Percentiles rank a stretch among this genome's conserved stretches.
phyloP scores from a whole-genome alignment of 2,888 invertebrate species.

The Sisyra nigra region DNA sequence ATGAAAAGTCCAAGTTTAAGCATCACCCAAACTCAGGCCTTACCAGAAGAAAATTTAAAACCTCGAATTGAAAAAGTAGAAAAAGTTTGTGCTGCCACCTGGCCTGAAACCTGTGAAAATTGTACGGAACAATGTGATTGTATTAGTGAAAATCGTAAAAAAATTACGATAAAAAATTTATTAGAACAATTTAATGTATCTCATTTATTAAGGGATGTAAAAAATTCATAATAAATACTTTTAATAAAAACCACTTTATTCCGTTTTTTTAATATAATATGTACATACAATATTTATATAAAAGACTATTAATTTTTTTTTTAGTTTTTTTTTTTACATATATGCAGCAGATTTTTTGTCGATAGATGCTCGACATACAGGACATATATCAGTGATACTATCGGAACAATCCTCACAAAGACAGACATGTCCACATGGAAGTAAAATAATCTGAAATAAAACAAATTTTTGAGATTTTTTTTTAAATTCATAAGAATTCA shows the following conservation, averaged over 20 bases:
- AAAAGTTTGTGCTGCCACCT: background rate
- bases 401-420: conserved; percentile 71
- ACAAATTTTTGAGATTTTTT: conserved; percentile 8
- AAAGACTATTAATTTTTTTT: conserved; percentile 7
- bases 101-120: conserved; percentile 8
- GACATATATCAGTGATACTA: conserved; percentile 53
- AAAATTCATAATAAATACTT: conserved; percentile 3
- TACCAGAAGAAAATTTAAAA: no score
- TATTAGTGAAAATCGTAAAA: conserved; percentile 10
- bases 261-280: conserved; percentile 4
- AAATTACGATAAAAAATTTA: conserved; percentile 4
- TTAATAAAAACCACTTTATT: conserved; percentile 4
- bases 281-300: conserved; percentile 8
- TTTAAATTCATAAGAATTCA: no score
- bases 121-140: conserved; percentile 11
- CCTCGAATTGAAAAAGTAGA: no score
- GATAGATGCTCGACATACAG: conserved; percentile 61
- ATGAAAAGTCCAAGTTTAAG: no score
- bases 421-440: conserved; percentile 85
- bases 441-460: conserved; percentile 49
- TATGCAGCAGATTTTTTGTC: conserved; percentile 58
- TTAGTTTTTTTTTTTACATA: conserved; percentile 35
- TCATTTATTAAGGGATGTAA: conserved; percentile 1
- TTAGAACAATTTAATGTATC: conserved; percentile 4
- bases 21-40: no score